Evolutionary conservation across 2,888 invertebrate species (phyloP).

Genomic region (Trileptium ribeirensis): DNA sequence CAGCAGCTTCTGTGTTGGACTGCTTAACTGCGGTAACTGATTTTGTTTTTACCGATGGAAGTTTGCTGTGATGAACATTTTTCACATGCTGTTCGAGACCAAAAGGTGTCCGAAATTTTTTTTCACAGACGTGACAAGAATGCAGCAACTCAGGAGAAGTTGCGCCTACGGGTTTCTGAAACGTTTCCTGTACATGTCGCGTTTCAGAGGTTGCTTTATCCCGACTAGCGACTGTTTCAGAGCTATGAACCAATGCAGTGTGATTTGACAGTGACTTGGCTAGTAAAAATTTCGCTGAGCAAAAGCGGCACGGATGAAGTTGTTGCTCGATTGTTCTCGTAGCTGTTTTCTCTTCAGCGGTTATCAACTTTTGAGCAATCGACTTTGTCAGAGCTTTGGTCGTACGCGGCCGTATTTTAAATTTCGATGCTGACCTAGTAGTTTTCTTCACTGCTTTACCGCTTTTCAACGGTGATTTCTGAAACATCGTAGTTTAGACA

Average conservation of each 20-base stretch:
- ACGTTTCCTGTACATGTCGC: too few species aligned
- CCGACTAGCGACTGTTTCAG: neutral
- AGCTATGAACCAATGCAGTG: neutral
- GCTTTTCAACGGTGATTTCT: too few species aligned
- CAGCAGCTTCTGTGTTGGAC: neutral
- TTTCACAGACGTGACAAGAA: constrained; percentile 95
- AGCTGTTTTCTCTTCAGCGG: neutral
- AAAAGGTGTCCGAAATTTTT: constrained; percentile 93
- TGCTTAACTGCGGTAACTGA: neutral
- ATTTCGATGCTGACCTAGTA: too few species aligned
- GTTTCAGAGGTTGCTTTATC: neutral
- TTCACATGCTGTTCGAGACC: constrained; percentile 88
- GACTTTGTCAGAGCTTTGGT: neutral
- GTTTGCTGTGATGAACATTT: neutral
- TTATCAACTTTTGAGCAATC: neutral
- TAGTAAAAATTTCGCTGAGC: neutral
- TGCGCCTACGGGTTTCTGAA: too few species aligned
- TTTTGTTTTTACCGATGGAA: neutral
- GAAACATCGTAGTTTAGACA: too few species aligned
- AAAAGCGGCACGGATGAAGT: neutral
- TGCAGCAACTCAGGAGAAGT: constrained; percentile 68
- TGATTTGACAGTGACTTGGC: neutral
- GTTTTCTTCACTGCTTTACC: too few species aligned
- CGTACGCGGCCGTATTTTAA: neutral
- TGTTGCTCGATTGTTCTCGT: neutral